Base-by-base conservation (phyloP, 1,140 invertebrate genomes). In the Ceratosolen fusciceps region DNA sequence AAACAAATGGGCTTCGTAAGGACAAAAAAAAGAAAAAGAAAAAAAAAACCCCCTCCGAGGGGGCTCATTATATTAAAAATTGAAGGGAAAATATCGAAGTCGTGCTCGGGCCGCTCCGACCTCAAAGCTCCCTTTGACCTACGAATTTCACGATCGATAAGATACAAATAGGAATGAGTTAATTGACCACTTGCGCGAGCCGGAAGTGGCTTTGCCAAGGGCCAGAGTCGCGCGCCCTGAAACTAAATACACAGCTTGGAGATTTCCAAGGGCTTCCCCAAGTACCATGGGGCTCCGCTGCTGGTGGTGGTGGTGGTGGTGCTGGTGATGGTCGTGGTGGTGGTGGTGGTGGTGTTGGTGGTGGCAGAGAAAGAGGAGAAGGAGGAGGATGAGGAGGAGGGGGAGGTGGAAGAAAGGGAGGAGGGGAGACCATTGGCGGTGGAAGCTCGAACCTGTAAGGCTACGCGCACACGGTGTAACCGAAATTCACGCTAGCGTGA, bases 131-230 rank as follows among this genome's bases (percentile, higher is more conserved):
- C 78, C 70, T 79, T 73, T 52, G 56, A 73, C 74, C 39, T 68
- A 78, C 34, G 58, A 73, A 67, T 71, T 78, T 72, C 72, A 70
- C 78, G 62, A 79, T 79, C 78, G 78, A 79, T 79, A 68, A 74
- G 78, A 74, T 74, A 52, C 72, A 74, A 79, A 79, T 74, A 65
- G 56, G 52, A 58, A 65, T 47, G 78, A 74, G 78, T 79, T 79
- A 74, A 79, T 79, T 79, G 78, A 74, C 60, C 78, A 79, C 78
- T 79, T 74, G 77, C 52, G 67, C 68, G 26, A 16, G 21, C 67
- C 76, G 76, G 76, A 78, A 78, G 76, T 78, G 68, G 52, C 76
- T 60, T 71, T 21, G 47, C 21, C 21, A 52, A 49, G 67, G 12
- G 75, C 67, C 49, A 47, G 29, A 34, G 47, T 19, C 37, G 26